phyloP scores from a whole-genome alignment of 2,797 vertebrate genomes.

The Streptopelia turtur region DNA sequence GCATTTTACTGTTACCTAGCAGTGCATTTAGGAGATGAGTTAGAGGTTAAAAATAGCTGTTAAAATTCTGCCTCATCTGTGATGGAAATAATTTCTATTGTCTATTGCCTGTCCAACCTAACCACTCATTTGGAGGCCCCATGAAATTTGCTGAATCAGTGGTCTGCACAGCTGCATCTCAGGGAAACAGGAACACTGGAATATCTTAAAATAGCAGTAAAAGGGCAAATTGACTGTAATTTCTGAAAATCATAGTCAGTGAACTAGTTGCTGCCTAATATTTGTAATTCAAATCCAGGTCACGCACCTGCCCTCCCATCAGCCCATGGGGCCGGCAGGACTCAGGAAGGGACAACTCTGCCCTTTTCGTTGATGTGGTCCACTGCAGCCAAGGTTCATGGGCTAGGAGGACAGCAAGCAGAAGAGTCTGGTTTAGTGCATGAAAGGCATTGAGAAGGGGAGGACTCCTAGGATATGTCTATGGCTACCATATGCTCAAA shows the following conservation, averaged over 20 bases:
- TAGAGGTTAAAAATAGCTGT: neutral
- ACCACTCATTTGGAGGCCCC: neutral
- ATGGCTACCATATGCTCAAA: rapidly evolving
- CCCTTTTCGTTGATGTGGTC: neutral
- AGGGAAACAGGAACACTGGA: neutral
- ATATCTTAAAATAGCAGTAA: neutral
- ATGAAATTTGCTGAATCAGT: neutral
- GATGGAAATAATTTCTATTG: neutral
- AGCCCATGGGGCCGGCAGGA: neutral
- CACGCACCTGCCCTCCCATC: neutral
- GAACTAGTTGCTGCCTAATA: neutral
- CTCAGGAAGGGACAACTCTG: neutral
- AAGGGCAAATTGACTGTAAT: neutral
- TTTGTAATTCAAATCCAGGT: neutral
- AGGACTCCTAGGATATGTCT: neutral
- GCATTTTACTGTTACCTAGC: neutral
- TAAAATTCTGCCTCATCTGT: neutral
- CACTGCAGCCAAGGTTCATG: neutral
- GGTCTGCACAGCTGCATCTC: neutral
- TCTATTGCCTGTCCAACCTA: neutral
- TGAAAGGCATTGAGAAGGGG: neutral
- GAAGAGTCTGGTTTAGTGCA: neutral
- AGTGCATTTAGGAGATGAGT: neutral
- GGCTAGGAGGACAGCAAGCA: neutral
- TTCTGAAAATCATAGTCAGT: neutral